phyloP scores from a whole-genome alignment of 1,140 invertebrate genomes.

The Apocrypta bakeri region DNA sequence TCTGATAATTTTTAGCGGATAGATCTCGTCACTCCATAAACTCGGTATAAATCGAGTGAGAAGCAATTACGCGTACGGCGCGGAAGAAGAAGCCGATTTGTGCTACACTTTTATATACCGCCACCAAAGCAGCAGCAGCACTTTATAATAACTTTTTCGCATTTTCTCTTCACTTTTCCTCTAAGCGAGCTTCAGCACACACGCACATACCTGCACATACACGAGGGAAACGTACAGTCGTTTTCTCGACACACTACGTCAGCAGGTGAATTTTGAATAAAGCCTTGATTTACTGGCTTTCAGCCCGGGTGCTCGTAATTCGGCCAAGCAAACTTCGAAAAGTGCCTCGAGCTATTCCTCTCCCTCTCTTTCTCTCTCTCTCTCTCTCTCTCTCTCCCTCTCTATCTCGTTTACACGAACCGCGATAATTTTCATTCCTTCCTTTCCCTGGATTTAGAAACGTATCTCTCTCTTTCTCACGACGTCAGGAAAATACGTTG shows the following conservation, averaged over 20 bases:
- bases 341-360: slow-evolving; percentile 33
- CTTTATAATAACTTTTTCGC: slow-evolving; percentile 47
- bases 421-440: slow-evolving; percentile 50
- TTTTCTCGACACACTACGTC: slow-evolving; percentile 34
- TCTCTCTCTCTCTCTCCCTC: neutral
- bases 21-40: slow-evolving; percentile 46
- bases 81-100: slow-evolving; percentile 37
- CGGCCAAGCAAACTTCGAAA: slow-evolving; percentile 51
- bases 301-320: slow-evolving; percentile 45
- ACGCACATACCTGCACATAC: too few species aligned
- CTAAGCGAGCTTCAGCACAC: neutral
- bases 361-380: neutral
- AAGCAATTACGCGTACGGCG: slow-evolving; percentile 36
- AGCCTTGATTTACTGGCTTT: slow-evolving; percentile 53
- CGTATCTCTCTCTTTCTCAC: slow-evolving; percentile 1
- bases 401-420: slow-evolving; percentile 26
- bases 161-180: slow-evolving; percentile 41
- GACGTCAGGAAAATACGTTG: neutral
- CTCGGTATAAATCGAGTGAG: slow-evolving; percentile 31
- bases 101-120: slow-evolving; percentile 28
- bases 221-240: too few species aligned
- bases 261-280: slow-evolving; percentile 53
- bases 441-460: slow-evolving; percentile 29
- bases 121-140: neutral
- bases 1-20: slow-evolving; percentile 32